Evolutionary conservation across 2,888 invertebrate species (phyloP), one percentile per base, ranked within the genome.

Genomic region (Ceramica pisi): DNA sequence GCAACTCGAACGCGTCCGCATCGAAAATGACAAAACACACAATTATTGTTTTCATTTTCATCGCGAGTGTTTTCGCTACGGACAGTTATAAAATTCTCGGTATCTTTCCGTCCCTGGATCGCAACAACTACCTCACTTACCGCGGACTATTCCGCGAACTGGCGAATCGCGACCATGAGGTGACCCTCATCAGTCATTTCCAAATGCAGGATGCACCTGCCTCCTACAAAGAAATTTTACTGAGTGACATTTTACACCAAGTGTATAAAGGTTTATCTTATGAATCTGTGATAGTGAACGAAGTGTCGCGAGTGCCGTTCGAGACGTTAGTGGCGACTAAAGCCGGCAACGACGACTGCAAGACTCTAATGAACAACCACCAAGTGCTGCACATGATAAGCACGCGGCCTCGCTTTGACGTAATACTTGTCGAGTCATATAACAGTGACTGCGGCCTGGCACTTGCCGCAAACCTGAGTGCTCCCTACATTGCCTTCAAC

Each of bases 401-500:
- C 73, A 96, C 89, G 88, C 93, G 90, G 78, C 94, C 96, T 75
- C 95, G 95, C 67, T 98, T 97, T 89, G 98, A 98, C 89, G 92
- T 98, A 12, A 96, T 98, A 50, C 87, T 98, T 35, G 96, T 97
- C 78, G 98, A 98, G 90, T 97, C 97, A 67, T 98, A 98, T 91
- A 98, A 98, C 86, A 97, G 97, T 48, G 97, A 98, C 88, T 98
- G 98, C 86, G 97, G 97, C 85, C 91, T 98, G 85, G 97, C 97
- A 38, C 93, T 98, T 76, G 97, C 97, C 9, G 96, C 97, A 84
- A 97, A 97, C 90, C 96, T 97, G 53, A 95, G 97, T 83, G 97
- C 97, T 0, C 97, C 98, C 0, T 96, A 97, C 75, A 96, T 98
- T 38, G 94, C 96, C 0, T 89, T 97, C 62, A 97, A 96, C 65